These are phyloP conservation scores for Caenorhabditis sp. DNA, from an alignment of 2,888 invertebrate species.

Conservation along the genomic window DNA sequence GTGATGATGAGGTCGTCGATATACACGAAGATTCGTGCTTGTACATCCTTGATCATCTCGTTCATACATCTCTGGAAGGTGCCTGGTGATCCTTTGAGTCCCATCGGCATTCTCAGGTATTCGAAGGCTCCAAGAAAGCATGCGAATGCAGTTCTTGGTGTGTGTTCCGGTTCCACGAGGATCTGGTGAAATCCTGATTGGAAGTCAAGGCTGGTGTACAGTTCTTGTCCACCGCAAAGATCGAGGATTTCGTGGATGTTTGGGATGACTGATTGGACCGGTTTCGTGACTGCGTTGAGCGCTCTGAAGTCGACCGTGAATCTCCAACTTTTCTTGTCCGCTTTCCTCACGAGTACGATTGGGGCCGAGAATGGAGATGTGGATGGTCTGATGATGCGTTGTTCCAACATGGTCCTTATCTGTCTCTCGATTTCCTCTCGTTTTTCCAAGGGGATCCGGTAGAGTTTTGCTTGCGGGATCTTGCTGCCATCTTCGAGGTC, in stretches of 20 bases:
- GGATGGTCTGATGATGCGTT: slow-evolving; percentile 22
- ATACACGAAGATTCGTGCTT: slow-evolving; percentile 42
- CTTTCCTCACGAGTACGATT: slow-evolving; percentile 58
- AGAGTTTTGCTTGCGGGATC: slow-evolving; percentile 15
- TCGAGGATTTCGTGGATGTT: slow-evolving; percentile 46
- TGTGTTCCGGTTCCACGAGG: slow-evolving; percentile 14
- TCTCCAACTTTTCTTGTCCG: slow-evolving; percentile 22
- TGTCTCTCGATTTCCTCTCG: slow-evolving; percentile 33
- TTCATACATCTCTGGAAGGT: slow-evolving; percentile 56
- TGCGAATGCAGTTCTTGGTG: slow-evolving; percentile 51
- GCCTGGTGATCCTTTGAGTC: not conserved
- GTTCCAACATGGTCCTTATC: not conserved
- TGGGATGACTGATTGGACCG: slow-evolving; percentile 38
- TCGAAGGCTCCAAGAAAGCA: slow-evolving; percentile 36
- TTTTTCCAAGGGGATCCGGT: slow-evolving; percentile 38
- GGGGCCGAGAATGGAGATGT: slow-evolving; percentile 36
- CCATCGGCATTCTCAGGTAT: slow-evolving; percentile 23
- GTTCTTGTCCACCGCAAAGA: not conserved
- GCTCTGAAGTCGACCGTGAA: slow-evolving; percentile 61
- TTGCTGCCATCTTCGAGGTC: not conserved
- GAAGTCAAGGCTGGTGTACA: slow-evolving; percentile 61
- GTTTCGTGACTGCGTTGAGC: slow-evolving; percentile 50
- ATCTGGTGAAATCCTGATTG: slow-evolving; percentile 59
- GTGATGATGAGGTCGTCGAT: slow-evolving; percentile 62
- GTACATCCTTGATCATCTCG: not conserved